Evolutionary conservation across 2,888 invertebrate species (phyloP).

Genomic region (Caenorhabditis sp.): DNA sequence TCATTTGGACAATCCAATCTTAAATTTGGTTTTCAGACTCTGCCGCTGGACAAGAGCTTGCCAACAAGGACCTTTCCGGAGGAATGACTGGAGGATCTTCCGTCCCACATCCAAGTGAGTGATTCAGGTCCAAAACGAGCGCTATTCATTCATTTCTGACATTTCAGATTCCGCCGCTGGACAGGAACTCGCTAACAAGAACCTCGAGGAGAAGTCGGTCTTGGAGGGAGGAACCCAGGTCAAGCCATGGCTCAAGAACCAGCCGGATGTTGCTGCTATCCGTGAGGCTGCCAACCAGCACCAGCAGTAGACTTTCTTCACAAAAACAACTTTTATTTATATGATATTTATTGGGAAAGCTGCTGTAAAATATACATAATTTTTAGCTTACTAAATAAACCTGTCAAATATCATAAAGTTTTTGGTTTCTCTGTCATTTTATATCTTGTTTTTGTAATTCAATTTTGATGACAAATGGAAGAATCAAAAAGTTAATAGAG

Average conservation of each 20-base stretch:
- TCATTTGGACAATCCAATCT: background rate
- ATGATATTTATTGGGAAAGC: no score
- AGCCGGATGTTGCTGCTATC: conserved; percentile 56
- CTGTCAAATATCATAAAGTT: no score
- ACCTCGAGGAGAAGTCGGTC: conserved; percentile 59
- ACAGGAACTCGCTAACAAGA: conserved; percentile 52
- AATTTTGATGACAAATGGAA: no score
- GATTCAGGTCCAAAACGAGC: no score
- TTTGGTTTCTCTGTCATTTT: no score
- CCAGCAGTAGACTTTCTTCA: conserved; percentile 30
- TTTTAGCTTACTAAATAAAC: no score
- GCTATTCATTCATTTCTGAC: no score
- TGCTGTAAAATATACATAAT: no score
- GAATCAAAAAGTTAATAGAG: no score
- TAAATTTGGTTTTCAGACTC: conserved; percentile 42
- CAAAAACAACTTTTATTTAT: no score
- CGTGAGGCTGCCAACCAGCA: conserved; percentile 32
- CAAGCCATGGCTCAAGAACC: conserved; percentile 69
- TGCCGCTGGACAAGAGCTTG: conserved; percentile 60
- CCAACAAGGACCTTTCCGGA: conserved; percentile 38
- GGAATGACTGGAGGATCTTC: conserved; percentile 25
- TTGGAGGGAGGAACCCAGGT: conserved; percentile 67
- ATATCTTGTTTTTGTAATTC: no score
- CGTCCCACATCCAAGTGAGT: conserved; percentile 53
- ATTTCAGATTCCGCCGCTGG: conserved; percentile 61